phyloP scores from a whole-genome alignment of 2,113 vertebrate species.

The Catharus fuscescens region DNA sequence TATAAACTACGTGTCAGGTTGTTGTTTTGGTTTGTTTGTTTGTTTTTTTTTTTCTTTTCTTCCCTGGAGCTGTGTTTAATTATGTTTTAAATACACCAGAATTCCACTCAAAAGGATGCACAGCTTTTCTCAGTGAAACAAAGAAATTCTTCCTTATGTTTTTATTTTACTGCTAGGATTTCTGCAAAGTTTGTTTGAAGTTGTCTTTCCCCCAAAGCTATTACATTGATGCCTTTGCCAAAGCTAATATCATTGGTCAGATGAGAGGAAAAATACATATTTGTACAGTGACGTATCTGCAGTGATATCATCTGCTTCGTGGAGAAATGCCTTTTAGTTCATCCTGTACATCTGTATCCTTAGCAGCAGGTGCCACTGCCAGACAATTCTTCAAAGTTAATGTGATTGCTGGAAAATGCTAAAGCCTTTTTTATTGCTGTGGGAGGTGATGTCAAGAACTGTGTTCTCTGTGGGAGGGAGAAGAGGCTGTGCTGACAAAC shows the following conservation, averaged over 20 bases:
- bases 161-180: background rate
- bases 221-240: background rate
- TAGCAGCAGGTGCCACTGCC: conserved; percentile 67
- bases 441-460: background rate
- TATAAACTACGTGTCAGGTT: background rate
- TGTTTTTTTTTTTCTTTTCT: background rate
- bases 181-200: background rate
- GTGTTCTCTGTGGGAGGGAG: background rate
- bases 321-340: conserved; percentile 27
- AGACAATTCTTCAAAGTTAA: conserved; percentile 41
- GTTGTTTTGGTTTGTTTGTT: too few relatives aligned
- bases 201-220: background rate
- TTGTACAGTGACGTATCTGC: background rate
- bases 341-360: conserved; percentile 48
- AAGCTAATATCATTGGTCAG: background rate
- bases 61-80: background rate
- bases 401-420: background rate
- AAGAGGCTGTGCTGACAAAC: background rate
- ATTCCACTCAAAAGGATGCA: background rate
- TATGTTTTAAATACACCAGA: background rate
- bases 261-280: background rate
- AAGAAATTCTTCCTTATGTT: background rate
- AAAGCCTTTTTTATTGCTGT: background rate
- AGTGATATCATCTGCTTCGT: background rate
- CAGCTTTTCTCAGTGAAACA: background rate